Evolutionary conservation across 2,797 vertebrate genomes (phyloP), one percentile per base, ranked within the genome.

Genomic region (Diglossa cyanea): DNA sequence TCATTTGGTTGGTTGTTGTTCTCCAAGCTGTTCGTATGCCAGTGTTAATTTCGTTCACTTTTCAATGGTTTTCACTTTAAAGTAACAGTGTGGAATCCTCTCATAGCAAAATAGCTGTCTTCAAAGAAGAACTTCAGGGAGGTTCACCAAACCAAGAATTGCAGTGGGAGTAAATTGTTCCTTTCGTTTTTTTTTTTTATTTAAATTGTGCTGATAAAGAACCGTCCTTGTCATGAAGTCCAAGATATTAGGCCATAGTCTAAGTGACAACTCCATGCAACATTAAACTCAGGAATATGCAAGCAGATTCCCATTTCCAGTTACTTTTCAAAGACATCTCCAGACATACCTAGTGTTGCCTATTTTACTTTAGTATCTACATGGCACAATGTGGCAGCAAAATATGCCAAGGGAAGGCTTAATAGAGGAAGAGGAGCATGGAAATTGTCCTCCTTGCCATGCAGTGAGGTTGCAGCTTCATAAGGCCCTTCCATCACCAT

Each of bases 41-140:
- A 85, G 19, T 88, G 30, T 78, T 86, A 94, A 94, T 93, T 88
- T 92, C 71, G 86, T 92, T 92, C 17, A 21, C 28, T 84, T 93
- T 92, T 12, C 1, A 51, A 87, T 66, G 28, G 19, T 58, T 83
- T 92, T 93, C 7, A 62, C 63, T 94, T 86, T 77, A 88, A 96
- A 92, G 50, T 50, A 88, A 87, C 55, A 57, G 12, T 72, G 37
- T 78, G 37, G 62, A 67, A 77, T 35, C 4, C 6, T 53, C 37
- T 90, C 16, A 53, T 4, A 77, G 10, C 6, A 90, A 84, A 87
- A 81, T 40, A 94, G 17, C 10, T 67, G 19, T 15, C 45, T 86
- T 60, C 68, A 76, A 77, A 62, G 42, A 73, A 80, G 31, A 60
- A 77, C 53, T 40, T 65, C 37, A 66, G 11, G 12, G 23, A 74